Evolutionary conservation across 2,888 invertebrate genomes (phyloP), one percentile per base, ranked within the genome.

Genomic region (Hydriomena furcata): DNA sequence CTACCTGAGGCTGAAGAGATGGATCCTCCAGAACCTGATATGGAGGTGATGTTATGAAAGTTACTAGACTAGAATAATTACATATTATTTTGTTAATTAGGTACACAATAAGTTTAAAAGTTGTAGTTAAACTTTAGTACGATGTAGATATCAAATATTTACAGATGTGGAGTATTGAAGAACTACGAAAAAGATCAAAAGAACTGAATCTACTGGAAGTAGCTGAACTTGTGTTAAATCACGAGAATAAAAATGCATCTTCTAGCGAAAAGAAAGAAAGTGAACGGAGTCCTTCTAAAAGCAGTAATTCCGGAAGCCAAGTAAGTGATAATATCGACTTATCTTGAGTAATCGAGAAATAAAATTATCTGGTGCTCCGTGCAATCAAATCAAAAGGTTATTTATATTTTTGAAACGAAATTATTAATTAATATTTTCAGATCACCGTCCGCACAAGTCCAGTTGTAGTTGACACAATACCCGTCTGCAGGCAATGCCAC

Each of bases 371-470:
- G n/a, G n/a, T n/a, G n/a, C n/a, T n/a, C n/a, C n/a, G n/a, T n/a
- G n/a, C n/a, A n/a, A n/a, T n/a, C n/a, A n/a, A n/a, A n/a, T n/a
- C n/a, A n/a, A n/a, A n/a, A n/a, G n/a, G n/a, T n/a, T n/a, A n/a
- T n/a, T n/a, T n/a, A n/a, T n/a, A n/a, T n/a, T n/a, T n/a, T n/a
- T n/a, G n/a, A n/a, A n/a, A n/a, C n/a, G n/a, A n/a, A n/a, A n/a
- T n/a, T 17, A 2, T 17, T 17, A 17, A 3, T 17, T 4, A 57
- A 49, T 7, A 43, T 52, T 84, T 89, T 56, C 84, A 95, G 95
- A 94, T 95, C 61, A 95, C 95, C 37, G 95, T 95, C 47, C 92
- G 94, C 68, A 95, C 95, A 40, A 94, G 94, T 79, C 94, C 94
- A 52, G 92, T 94, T 51, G 92, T 93, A 42, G 93, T 94, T 54